Evolutionary conservation across 2,888 invertebrate species (phyloP).

Genomic region (Cenopis cana): DNA sequence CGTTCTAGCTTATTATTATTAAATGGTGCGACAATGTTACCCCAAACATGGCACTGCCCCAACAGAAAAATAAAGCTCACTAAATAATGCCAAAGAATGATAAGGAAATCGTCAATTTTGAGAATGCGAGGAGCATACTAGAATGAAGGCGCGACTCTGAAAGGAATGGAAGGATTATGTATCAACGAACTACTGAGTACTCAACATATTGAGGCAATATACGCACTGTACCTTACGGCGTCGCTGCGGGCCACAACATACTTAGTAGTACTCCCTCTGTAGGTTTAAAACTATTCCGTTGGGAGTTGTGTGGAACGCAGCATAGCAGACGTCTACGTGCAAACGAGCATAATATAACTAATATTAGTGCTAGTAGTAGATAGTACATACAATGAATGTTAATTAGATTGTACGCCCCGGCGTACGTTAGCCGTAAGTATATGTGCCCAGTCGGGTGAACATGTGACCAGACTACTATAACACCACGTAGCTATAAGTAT

Average conservation of each 20-base stretch:
- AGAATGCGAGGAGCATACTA: slow-evolving; percentile 66
- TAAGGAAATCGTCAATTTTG: slow-evolving; percentile 65
- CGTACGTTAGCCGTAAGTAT: slow-evolving; percentile 57
- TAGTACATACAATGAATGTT: slow-evolving; percentile 67
- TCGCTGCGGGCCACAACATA: slow-evolving; percentile 59
- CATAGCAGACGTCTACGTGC: slow-evolving; percentile 56
- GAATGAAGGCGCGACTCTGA: slow-evolving; percentile 65
- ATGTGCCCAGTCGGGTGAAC: slow-evolving; percentile 54
- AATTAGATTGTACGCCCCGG: slow-evolving; percentile 60
- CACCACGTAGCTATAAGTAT: slow-evolving; percentile 74
- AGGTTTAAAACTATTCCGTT: slow-evolving; percentile 67
- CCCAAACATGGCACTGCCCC: slow-evolving; percentile 26
- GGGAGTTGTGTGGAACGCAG: slow-evolving; percentile 67
- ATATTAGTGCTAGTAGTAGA: slow-evolving; percentile 75
- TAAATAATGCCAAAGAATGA: slow-evolving; percentile 84
- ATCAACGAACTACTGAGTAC: slow-evolving; percentile 57
- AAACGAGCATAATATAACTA: slow-evolving; percentile 77
- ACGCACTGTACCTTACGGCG: slow-evolving; percentile 51
- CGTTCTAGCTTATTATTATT: slow-evolving; percentile 6
- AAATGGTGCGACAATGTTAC: slow-evolving; percentile 9
- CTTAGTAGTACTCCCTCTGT: slow-evolving; percentile 70
- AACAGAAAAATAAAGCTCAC: slow-evolving; percentile 75
- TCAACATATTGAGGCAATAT: slow-evolving; percentile 56
- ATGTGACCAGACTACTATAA: slow-evolving; percentile 71
- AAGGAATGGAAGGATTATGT: slow-evolving; percentile 65